Evolutionary conservation across 2,888 invertebrate genomes (phyloP).

Genomic region (Ctena decussata): DNA sequence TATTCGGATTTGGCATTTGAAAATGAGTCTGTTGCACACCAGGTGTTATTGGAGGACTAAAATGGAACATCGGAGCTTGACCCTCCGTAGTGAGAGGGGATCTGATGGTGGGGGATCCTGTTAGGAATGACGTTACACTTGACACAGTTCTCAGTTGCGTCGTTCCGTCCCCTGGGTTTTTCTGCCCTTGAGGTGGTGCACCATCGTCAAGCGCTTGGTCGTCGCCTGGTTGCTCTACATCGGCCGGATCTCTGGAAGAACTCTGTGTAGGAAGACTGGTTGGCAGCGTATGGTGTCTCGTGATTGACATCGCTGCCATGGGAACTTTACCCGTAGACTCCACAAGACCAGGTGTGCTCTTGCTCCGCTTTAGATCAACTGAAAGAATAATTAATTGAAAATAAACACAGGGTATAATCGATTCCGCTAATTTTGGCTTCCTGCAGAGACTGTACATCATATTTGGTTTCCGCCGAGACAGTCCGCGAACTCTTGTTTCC

Average conservation of each 20-base stretch:
- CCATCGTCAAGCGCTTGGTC: constrained; percentile 19
- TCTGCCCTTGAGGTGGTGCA: constrained; percentile 24
- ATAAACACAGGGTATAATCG: too few relatives aligned
- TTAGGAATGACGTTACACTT: constrained; percentile 79
- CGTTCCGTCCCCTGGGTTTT: constrained; percentile 36
- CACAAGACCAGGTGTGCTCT: constrained; percentile 98
- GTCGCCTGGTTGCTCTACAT: constrained; percentile 14
- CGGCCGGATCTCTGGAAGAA: constrained; percentile 49
- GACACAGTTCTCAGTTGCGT: constrained; percentile 79
- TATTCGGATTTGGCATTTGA: constrained; percentile 59
- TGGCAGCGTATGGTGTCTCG: constrained; percentile 80
- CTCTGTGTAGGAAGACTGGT: constrained; percentile 74
- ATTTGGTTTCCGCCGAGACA: too few relatives aligned
- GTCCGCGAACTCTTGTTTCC: too few relatives aligned
- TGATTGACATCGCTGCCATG: constrained; percentile 77
- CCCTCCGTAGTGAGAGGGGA: constrained; percentile 42
- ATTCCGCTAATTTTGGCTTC: too few relatives aligned
- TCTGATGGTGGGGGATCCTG: constrained; percentile 73
- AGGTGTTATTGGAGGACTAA: constrained; percentile 61
- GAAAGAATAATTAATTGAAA: constrained; percentile 42
- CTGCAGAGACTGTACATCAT: too few relatives aligned
- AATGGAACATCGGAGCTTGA: constrained; percentile 60
- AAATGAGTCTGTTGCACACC: constrained; percentile 44
- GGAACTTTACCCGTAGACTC: constrained; percentile 97
- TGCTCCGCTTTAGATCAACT: constrained; percentile 97